These are phyloP conservation scores for Protosalanx chinensis DNA, from an alignment of 2,797 vertebrate genomes.

Conservation along the genomic window DNA sequence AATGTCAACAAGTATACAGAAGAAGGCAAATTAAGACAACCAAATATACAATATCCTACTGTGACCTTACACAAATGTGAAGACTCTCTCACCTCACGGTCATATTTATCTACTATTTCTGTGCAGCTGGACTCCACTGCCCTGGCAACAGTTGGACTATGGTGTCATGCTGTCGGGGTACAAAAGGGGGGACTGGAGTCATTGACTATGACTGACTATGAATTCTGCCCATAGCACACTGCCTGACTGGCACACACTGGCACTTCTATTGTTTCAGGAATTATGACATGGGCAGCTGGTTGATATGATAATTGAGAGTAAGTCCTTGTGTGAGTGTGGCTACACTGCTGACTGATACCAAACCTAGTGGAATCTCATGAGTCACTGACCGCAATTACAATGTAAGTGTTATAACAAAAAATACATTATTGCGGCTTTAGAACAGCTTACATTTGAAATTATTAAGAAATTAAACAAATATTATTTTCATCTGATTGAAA, in stretches of 20 bases:
- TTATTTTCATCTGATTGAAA: too few species aligned
- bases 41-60: background rate
- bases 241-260: constrained; percentile 31
- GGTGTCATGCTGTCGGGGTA: background rate
- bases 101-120: too few species aligned
- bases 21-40: background rate
- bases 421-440: too few species aligned
- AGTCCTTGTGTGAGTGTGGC: constrained; percentile 20
- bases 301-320: constrained; percentile 27
- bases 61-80: background rate
- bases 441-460: too few species aligned
- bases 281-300: constrained; percentile 36
- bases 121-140: constrained; percentile 5
- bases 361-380: background rate
- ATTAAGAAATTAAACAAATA: too few species aligned
- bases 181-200: background rate
- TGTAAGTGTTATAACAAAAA: too few species aligned
- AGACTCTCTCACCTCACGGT: background rate
- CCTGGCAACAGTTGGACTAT: background rate
- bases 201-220: constrained; percentile 40
- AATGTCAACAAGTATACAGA: background rate
- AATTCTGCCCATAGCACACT: constrained; percentile 31
- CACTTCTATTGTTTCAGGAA: constrained; percentile 37
- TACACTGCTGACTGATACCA: background rate
- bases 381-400: background rate